Conservation (phyloP, 2,113 vertebrate species). For the Telmatochromis sp. region DNA sequence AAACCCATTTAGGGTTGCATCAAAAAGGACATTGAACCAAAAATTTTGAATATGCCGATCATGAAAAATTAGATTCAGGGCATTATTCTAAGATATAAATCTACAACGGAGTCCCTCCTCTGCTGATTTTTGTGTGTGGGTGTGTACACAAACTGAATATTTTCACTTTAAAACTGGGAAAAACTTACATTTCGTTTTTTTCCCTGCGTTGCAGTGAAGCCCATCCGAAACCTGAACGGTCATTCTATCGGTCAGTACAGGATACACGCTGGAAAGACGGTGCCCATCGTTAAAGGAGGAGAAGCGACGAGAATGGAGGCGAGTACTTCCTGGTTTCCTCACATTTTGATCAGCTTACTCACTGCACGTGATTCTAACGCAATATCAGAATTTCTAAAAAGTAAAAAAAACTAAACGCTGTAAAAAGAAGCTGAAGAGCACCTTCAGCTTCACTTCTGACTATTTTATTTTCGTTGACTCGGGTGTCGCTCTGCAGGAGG, state of each 20-base stretch:
- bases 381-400: not conserved
- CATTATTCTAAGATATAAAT: not conserved
- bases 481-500: conserved; percentile 74
- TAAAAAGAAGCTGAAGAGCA: not conserved
- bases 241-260: conserved; percentile 97
- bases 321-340: not conserved
- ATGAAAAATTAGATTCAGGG: not conserved
- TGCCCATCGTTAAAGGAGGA: conserved; percentile 98
- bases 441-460: not conserved
- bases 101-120: not conserved
- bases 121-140: not conserved
- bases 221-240: conserved; percentile 95
- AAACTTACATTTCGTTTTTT: accelerated
- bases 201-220: conserved; percentile 79
- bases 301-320: conserved; percentile 98
- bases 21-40: not conserved
- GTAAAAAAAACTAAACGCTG: not conserved
- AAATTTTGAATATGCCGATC: not conserved
- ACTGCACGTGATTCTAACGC: not conserved
- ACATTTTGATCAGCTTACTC: not conserved
- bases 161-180: not conserved
- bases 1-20: not conserved
- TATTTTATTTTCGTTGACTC: not conserved
- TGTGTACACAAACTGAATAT: not conserved
- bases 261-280: conserved; percentile 97